Evolutionary conservation across 2,797 vertebrate genomes (phyloP).

Genomic region (Muscicapa striata): DNA sequence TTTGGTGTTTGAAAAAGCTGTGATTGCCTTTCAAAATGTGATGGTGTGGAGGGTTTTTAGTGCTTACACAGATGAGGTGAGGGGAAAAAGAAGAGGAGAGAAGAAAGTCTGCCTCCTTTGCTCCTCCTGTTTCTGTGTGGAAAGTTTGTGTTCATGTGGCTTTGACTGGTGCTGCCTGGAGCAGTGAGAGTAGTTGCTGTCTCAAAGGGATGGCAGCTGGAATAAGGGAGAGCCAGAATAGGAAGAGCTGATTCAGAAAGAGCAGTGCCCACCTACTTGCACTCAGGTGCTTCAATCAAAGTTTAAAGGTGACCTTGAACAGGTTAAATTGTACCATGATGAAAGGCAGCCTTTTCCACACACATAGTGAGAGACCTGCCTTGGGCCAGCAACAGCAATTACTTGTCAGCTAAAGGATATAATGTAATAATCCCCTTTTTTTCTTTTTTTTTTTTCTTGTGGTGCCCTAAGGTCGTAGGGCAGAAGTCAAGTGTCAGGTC

Average conservation of each 20-base stretch:
- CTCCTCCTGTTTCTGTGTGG: neutral
- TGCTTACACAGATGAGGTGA: neutral
- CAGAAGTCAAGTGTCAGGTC: neutral
- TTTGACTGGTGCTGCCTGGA: neutral
- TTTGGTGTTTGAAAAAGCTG: neutral
- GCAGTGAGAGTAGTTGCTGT: neutral
- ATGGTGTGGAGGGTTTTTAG: fast-evolving
- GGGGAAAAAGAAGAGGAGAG: fast-evolving
- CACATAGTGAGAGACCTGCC: fast-evolving
- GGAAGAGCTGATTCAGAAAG: neutral
- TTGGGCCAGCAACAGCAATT: neutral
- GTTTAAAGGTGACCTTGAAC: neutral
- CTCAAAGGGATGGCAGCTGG: neutral
- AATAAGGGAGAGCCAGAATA: neutral
- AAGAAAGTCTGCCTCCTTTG: neutral
- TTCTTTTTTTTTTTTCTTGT: neutral
- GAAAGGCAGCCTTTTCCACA: neutral
- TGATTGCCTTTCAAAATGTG: neutral
- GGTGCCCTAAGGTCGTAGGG: fast-evolving
- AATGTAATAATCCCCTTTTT: neutral
- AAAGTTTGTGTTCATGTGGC: neutral
- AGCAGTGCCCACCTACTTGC: neutral
- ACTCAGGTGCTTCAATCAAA: fast-evolving
- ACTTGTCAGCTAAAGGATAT: neutral
- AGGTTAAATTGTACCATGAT: neutral